Evolutionary conservation across 2,888 invertebrate species (phyloP).

Genomic region (Creontiades dilutus): DNA sequence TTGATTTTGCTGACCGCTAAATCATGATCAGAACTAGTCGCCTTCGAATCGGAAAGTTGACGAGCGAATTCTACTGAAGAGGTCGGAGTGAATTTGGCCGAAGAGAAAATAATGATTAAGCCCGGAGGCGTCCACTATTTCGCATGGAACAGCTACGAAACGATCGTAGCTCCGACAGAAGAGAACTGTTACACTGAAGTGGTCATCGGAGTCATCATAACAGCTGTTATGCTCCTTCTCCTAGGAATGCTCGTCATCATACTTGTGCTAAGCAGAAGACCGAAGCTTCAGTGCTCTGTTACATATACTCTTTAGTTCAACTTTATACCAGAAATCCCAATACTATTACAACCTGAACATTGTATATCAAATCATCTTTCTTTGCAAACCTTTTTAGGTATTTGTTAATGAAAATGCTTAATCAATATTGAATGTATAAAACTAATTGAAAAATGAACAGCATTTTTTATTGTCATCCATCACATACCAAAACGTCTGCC

Average conservation of each 20-base stretch:
- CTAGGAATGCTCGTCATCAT: constrained; percentile 84
- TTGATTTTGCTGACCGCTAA: constrained; percentile 85
- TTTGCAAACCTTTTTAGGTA: too few relatives aligned
- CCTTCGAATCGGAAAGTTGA: too few relatives aligned
- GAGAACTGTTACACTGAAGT: constrained; percentile 82
- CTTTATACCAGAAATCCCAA: too few relatives aligned
- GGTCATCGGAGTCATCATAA: constrained; percentile 84
- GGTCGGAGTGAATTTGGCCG: constrained; percentile 79
- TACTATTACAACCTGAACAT: too few relatives aligned
- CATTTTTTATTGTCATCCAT: too few relatives aligned
- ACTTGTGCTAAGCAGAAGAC: constrained; percentile 81
- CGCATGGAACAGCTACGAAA: constrained; percentile 81
- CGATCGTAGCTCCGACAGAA: constrained; percentile 82
- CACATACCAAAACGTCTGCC: too few relatives aligned
- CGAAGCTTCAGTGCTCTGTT: constrained; percentile 83
- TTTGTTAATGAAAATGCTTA: too few relatives aligned
- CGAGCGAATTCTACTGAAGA: constrained; percentile 81
- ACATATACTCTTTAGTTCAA: too few relatives aligned
- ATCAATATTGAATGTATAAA: too few relatives aligned
- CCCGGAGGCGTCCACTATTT: constrained; percentile 80
- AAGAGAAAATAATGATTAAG: constrained; percentile 81
- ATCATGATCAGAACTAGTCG: constrained; percentile 86
- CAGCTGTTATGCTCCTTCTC: constrained; percentile 83
- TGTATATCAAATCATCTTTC: too few relatives aligned
- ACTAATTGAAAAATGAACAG: too few relatives aligned